Conservation (phyloP, 2,113 vertebrate genomes). For the Orycteropus afer region DNA sequence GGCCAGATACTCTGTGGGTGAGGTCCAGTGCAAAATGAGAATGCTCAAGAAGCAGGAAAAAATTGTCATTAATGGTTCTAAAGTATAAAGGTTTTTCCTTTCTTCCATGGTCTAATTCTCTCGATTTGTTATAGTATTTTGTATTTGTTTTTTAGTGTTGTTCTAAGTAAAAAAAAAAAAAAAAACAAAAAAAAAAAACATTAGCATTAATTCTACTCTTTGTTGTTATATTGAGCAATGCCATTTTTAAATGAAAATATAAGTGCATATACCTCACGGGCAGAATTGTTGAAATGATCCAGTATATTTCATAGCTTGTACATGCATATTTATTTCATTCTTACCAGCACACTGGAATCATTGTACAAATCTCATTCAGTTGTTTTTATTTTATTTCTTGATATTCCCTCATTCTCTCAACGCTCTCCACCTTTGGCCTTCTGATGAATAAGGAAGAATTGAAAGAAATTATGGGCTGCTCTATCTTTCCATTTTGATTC, state of each 20-base stretch:
- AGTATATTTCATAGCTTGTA: background rate
- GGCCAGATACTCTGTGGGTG: background rate
- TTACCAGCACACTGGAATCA: background rate
- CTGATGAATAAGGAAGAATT: background rate
- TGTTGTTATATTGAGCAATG: background rate
- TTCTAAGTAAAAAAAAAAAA: conserved; percentile 10
- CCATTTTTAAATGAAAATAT: conserved; percentile 23
- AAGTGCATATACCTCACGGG: background rate
- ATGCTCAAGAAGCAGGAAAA: background rate
- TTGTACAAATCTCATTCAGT: background rate
- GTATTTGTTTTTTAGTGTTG: background rate
- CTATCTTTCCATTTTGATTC: background rate
- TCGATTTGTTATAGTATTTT: background rate
- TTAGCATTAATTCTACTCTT: background rate
- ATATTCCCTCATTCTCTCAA: background rate
- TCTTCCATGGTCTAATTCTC: background rate
- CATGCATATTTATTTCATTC: background rate
- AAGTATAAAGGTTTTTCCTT: background rate
- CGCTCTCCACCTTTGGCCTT: background rate
- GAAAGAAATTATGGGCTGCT: background rate
- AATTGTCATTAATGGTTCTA: background rate
- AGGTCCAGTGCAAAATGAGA: background rate
- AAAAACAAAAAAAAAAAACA: too few relatives aligned
- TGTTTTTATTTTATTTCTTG: background rate
- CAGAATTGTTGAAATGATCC: background rate